A percentile compares a stretch with the other conserved stretches of the same genome.
Evolutionary conservation across 35 echinoderm and acorn worm genomes (phyloP).

Genomic region (Strongylocentrotus purpuratus): DNA sequence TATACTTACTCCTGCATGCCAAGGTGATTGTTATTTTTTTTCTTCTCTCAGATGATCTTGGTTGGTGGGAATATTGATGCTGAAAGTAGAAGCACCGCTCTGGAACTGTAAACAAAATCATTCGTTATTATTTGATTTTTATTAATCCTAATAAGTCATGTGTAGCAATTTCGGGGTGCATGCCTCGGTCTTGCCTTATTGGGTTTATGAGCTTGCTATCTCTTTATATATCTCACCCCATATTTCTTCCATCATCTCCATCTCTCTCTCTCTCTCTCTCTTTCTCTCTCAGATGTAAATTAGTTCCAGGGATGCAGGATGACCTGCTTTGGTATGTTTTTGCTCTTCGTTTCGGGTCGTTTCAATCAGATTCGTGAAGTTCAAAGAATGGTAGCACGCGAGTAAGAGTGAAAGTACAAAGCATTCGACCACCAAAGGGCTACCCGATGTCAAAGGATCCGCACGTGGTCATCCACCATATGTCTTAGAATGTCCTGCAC

Average conservation of each 20-base stretch:
- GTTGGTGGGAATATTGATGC: not conserved
- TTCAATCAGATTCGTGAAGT: not conserved
- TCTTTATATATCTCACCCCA: not conserved
- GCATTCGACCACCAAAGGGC: not conserved
- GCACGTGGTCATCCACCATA: not conserved
- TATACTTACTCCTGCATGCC: not conserved
- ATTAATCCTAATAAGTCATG: slow-evolving; percentile 13
- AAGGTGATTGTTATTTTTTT: slow-evolving; percentile 5
- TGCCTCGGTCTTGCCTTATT: not conserved
- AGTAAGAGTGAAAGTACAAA: not conserved
- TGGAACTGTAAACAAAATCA: slow-evolving; percentile 18
- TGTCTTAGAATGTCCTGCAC: not conserved
- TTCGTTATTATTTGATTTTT: slow-evolving; percentile 20
- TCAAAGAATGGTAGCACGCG: not conserved
- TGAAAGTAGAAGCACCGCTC: not conserved
- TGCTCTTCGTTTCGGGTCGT: not conserved
- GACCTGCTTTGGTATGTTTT: not conserved
- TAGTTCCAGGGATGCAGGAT: not conserved
- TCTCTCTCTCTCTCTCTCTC: not conserved
- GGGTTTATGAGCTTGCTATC: not conserved
- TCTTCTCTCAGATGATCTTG: not conserved
- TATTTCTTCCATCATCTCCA: not conserved
- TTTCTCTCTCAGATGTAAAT: not conserved
- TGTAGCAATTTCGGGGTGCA: slow-evolving; percentile 9
- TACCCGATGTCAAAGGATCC: not conserved